These are phyloP conservation scores for Cyanoderma ruficeps DNA, from an alignment of 2,113 vertebrate species.

Conservation along the genomic window DNA sequence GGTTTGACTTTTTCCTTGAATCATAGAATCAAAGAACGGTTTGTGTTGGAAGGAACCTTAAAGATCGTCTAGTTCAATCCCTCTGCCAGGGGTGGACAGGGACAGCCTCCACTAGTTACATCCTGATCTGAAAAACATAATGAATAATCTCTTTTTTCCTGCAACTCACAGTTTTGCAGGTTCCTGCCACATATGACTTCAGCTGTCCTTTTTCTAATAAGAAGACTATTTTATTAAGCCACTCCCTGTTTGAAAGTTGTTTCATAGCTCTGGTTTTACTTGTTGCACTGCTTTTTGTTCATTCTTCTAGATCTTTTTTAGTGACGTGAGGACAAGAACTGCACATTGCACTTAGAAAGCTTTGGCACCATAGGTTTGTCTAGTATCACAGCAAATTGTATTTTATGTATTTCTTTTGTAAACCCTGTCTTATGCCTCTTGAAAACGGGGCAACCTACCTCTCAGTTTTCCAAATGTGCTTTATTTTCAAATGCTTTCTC, in stretches of 20 bases:
- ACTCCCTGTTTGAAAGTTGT: neutral
- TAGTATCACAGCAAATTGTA: neutral
- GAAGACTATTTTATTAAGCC: neutral
- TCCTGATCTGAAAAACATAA: neutral
- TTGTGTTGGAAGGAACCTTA: neutral
- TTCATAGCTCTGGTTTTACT: neutral
- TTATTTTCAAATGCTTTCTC: neutral
- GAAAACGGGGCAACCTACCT: neutral
- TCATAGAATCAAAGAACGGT: neutral
- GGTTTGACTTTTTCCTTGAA: neutral
- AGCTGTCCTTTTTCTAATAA: neutral
- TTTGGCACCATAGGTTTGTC: neutral
- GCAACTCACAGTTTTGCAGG: neutral
- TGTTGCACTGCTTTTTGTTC: neutral
- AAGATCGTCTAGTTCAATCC: neutral
- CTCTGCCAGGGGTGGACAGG: too few species aligned
- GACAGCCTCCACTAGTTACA: neutral
- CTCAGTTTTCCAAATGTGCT: neutral
- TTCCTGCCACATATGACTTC: neutral
- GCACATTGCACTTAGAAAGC: neutral
- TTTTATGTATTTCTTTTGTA: neutral
- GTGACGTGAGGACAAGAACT: neutral
- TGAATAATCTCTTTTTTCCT: neutral
- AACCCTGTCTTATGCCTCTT: neutral
- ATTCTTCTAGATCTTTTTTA: neutral